Evolutionary conservation across 2,113 vertebrate species (phyloP).

Genomic region (Notothenia coriiceps): DNA sequence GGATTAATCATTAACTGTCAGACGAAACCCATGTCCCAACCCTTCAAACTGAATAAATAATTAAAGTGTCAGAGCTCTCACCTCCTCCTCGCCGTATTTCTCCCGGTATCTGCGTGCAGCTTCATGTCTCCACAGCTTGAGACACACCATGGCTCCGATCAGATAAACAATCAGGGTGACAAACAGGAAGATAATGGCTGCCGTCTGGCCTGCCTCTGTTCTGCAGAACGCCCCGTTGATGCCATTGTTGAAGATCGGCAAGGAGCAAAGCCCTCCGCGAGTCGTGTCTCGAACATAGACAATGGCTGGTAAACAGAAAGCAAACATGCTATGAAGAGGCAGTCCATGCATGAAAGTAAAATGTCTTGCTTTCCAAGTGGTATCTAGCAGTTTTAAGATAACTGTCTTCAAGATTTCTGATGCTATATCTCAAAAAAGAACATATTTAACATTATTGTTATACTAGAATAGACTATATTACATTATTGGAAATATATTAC

Average conservation of each 20-base stretch:
- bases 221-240: conserved; percentile 91
- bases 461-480: too few relatives aligned
- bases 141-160: conserved; percentile 88
- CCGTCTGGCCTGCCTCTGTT: conserved; percentile 93
- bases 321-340: background rate
- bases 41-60: background rate
- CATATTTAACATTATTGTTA: too few relatives aligned
- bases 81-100: conserved; percentile 89
- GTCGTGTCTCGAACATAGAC: conserved; percentile 94
- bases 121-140: conserved; percentile 96
- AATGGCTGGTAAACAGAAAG: conserved; percentile 72
- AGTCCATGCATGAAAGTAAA: background rate
- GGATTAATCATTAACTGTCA: background rate
- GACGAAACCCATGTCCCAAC: background rate
- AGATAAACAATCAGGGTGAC: conserved; percentile 91
- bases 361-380: too few relatives aligned
- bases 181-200: conserved; percentile 95
- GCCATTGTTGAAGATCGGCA: conserved; percentile 89
- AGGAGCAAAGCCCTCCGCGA: conserved; percentile 94
- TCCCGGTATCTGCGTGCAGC: conserved; percentile 86
- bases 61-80: conserved; percentile 60
- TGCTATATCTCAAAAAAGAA: too few relatives aligned
- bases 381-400: too few relatives aligned
- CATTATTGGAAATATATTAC: too few relatives aligned
- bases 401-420: too few relatives aligned